Percentiles rank a stretch among this genome's conserved stretches.
These are phyloP conservation scores for Rhabdornis inornatus DNA, from an alignment of 2,113 vertebrate genomes.

Conservation along the genomic window DNA sequence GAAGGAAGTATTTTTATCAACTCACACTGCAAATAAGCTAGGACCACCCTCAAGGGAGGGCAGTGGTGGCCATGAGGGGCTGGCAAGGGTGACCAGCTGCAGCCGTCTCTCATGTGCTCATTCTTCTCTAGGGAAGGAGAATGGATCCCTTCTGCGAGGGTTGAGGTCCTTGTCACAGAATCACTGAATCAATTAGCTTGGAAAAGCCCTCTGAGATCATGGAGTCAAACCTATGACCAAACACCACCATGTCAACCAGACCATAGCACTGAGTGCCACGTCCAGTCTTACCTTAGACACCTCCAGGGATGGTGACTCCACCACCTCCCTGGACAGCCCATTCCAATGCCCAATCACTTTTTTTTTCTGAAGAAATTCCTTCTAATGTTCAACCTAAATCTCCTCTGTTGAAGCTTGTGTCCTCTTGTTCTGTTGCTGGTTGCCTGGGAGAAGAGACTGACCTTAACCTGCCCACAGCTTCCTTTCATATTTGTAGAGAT, in stretches of 20 bases:
- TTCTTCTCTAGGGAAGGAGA: neutral
- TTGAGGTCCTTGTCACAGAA: neutral
- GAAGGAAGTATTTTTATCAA: neutral
- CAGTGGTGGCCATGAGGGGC: neutral
- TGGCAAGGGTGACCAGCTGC: neutral
- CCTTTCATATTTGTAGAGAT: neutral
- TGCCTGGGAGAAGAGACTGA: neutral
- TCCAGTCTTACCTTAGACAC: neutral
- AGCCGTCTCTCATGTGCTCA: fast-evolving
- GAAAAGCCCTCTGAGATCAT: neutral
- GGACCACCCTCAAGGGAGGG: neutral
- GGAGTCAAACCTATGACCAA: fast-evolving
- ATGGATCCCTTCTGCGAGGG: fast-evolving
- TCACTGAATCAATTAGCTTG: neutral
- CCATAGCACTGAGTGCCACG: neutral
- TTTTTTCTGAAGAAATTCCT: neutral
- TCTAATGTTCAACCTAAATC: neutral
- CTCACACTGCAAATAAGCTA: neutral
- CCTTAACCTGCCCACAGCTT: neutral
- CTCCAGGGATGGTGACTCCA: fast-evolving
- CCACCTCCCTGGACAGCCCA: neutral
- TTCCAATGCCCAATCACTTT: neutral
- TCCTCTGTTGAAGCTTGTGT: neutral
- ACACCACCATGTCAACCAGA: neutral
- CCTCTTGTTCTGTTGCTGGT: neutral